A percentile compares a stretch with the other conserved stretches of the same genome.
These are phyloP conservation scores for Podarcis siculus DNA, from an alignment of 2,797 vertebrate species.

Conservation along the genomic window DNA sequence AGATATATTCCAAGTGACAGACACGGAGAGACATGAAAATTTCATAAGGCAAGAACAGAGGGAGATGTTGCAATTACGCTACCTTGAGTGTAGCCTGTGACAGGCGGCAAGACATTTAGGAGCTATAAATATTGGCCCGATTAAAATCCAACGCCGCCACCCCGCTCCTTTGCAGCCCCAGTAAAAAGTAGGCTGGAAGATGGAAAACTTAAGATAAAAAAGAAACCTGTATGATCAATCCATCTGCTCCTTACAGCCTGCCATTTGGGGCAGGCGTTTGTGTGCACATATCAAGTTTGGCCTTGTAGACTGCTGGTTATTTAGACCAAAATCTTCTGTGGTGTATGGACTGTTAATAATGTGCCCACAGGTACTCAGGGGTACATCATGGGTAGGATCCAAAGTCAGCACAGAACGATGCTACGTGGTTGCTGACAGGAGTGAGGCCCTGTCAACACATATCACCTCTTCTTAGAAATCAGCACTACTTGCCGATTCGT, in stretches of 20 bases:
- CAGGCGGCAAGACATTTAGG: constrained; percentile 61
- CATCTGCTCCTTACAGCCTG: background rate
- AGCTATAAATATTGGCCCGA: constrained; percentile 64
- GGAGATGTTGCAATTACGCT: constrained; percentile 46
- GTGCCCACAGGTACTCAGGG: no score
- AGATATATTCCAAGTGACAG: constrained; percentile 41
- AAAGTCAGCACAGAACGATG: no score
- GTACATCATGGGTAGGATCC: no score
- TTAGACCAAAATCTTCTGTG: background rate
- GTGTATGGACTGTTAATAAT: background rate
- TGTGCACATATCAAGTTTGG: background rate
- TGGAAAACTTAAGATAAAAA: background rate
- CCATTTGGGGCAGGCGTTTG: no score
- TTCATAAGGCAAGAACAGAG: constrained; percentile 36
- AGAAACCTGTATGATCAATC: background rate
- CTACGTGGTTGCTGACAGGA: no score
- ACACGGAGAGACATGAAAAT: constrained; percentile 45
- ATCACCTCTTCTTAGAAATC: no score
- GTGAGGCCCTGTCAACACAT: no score
- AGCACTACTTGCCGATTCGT: no score
- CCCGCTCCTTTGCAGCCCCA: background rate
- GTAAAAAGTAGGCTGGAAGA: constrained; percentile 18
- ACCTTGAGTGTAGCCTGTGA: constrained; percentile 53
- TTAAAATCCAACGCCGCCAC: constrained; percentile 9
- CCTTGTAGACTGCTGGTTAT: background rate